phyloP scores from a whole-genome alignment of 2,797 vertebrate genomes.

The Spea hammondii region DNA sequence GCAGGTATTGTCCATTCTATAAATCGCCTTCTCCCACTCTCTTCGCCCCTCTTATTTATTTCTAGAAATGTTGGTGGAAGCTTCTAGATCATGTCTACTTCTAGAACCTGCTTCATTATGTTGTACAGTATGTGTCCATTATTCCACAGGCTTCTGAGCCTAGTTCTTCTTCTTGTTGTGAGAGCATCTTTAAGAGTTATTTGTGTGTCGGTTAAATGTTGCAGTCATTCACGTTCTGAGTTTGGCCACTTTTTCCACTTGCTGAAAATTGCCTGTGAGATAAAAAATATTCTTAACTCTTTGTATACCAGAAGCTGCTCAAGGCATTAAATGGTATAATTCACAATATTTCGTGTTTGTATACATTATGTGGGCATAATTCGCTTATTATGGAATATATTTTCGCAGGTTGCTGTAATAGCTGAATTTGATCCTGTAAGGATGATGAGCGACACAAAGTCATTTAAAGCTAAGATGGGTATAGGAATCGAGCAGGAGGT shows the following conservation, averaged over 20 bases:
- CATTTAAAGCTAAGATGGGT: slow-evolving; percentile 72
- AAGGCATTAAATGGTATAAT: no score
- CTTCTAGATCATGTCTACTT: no score
- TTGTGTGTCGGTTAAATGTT: background rate
- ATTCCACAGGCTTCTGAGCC: background rate
- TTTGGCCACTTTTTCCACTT: background rate
- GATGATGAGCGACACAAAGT: slow-evolving; percentile 81
- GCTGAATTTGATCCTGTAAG: slow-evolving; percentile 79
- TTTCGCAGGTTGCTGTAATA: slow-evolving; percentile 75
- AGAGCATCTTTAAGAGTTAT: background rate
- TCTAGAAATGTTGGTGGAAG: background rate
- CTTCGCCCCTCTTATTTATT: background rate
- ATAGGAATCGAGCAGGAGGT: slow-evolving; percentile 65
- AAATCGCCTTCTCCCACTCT: no score
- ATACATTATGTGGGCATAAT: background rate
- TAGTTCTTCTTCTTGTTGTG: background rate
- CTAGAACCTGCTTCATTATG: no score
- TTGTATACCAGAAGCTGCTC: no score
- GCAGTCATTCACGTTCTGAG: background rate
- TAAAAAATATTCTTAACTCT: no score
- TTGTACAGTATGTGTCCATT: no score
- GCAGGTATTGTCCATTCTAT: slow-evolving; percentile 71
- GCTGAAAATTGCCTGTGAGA: background rate
- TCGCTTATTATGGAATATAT: background rate
- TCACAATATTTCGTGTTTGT: no score